Percentiles rank a stretch among this genome's conserved stretches.
Conservation (phyloP, 2,888 invertebrate species). For the Herminia tarsipennalis region DNA sequence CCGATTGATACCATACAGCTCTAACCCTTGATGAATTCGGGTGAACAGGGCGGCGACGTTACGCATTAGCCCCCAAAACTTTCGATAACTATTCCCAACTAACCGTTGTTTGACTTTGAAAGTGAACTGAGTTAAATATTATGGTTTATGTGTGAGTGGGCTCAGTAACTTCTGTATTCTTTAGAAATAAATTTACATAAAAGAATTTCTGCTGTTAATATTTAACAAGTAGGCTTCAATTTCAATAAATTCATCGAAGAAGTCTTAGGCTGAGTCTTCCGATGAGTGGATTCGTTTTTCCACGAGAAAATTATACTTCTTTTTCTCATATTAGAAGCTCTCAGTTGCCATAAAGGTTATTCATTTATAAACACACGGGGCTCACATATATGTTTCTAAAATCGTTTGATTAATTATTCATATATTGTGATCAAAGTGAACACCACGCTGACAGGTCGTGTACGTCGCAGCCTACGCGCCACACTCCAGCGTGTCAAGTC, state of each 20-base stretch:
- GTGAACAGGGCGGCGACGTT: constrained; percentile 22
- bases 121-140: constrained; percentile 23
- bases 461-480: too few relatives aligned
- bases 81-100: constrained; percentile 25
- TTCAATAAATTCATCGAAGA: too few relatives aligned
- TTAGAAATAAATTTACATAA: too few relatives aligned
- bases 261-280: too few relatives aligned
- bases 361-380: neutral
- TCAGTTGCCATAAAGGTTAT: neutral
- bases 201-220: too few relatives aligned
- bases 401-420: constrained; percentile 29
- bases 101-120: constrained; percentile 24
- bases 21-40: constrained; percentile 55
- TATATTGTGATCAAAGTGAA: constrained; percentile 22
- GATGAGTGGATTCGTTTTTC: too few relatives aligned
- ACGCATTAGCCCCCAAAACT: constrained; percentile 27
- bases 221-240: too few relatives aligned
- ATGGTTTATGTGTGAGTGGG: neutral
- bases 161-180: neutral
- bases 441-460: neutral
- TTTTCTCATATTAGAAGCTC: too few relatives aligned
- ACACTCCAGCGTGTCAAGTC: constrained; percentile 6
- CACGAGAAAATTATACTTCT: too few relatives aligned
- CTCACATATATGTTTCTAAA: neutral
- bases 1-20: constrained; percentile 52